Conservation (phyloP, 1,140 invertebrate species). For the Chlorops oryzae region DNA sequence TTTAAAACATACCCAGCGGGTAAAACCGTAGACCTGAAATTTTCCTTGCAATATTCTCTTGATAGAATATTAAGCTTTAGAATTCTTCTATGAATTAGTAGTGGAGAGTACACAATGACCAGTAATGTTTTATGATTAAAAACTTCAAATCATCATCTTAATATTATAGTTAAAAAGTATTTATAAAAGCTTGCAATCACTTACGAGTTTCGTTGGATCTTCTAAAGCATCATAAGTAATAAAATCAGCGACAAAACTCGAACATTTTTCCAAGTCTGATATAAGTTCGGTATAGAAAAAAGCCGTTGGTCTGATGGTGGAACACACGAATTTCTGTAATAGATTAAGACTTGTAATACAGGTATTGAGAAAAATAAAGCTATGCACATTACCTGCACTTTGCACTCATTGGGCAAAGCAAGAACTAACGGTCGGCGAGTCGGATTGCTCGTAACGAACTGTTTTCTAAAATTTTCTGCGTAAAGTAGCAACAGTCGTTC, state of each 20-base stretch:
- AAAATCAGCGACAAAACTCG: constrained; percentile 56
- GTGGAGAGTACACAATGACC: too few relatives aligned
- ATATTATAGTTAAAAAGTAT: too few relatives aligned
- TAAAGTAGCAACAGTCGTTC: constrained; percentile 71
- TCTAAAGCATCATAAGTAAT: constrained; percentile 53
- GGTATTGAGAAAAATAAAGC: background rate
- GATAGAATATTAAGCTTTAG: too few relatives aligned
- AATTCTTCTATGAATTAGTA: too few relatives aligned
- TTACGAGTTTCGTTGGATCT: constrained; percentile 52
- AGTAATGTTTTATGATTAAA: too few relatives aligned
- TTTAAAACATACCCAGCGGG: too few relatives aligned
- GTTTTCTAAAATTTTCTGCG: constrained; percentile 76
- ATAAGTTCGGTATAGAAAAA: constrained; percentile 52
- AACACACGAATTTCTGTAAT: constrained; percentile 61
- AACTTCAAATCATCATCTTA: too few relatives aligned
- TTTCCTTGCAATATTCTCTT: too few relatives aligned
- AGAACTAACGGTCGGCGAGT: constrained; percentile 67
- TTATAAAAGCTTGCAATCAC: constrained; percentile 26
- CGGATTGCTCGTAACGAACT: constrained; percentile 59
- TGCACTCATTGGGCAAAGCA: constrained; percentile 75
- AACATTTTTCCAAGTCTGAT: constrained; percentile 52
- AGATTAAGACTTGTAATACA: constrained; percentile 7
- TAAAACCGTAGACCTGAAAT: too few relatives aligned
- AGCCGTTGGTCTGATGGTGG: constrained; percentile 55
- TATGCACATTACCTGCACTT: constrained; percentile 55